A percentile compares a stretch with the other conserved stretches of the same genome.
These are phyloP conservation scores for Sclerodermus sp. DNA, from an alignment of 2,888 invertebrate genomes.

Conservation along the genomic window DNA sequence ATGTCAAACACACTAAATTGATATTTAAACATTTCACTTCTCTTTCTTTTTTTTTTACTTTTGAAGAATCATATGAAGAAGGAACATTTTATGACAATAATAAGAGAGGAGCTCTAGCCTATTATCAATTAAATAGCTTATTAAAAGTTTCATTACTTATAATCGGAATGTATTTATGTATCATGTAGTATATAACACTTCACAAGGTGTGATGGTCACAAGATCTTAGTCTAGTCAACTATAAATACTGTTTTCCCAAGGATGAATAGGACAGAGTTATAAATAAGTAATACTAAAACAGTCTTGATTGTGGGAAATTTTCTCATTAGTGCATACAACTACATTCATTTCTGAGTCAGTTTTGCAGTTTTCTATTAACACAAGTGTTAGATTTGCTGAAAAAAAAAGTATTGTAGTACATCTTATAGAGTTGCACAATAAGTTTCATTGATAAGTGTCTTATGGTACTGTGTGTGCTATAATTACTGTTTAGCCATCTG, in stretches of 20 bases:
- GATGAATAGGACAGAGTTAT: slow-evolving; percentile 50
- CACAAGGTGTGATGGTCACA: slow-evolving; percentile 31
- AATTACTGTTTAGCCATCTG: slow-evolving; percentile 28
- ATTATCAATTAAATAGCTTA: too few relatives aligned
- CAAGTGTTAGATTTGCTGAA: slow-evolving; percentile 16
- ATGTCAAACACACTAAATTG: too few relatives aligned
- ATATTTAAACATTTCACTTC: too few relatives aligned
- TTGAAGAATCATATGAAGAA: too few relatives aligned
- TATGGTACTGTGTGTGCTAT: slow-evolving; percentile 16
- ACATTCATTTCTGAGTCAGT: not conserved
- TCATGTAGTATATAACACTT: too few relatives aligned
- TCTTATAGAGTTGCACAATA: slow-evolving; percentile 21
- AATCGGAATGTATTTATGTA: too few relatives aligned
- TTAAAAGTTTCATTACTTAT: too few relatives aligned
- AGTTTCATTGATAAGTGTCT: slow-evolving; percentile 18
- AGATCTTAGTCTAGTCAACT: slow-evolving; percentile 38
- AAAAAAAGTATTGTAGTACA: slow-evolving; percentile 1
- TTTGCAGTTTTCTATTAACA: slow-evolving; percentile 6
- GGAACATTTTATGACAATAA: too few relatives aligned
- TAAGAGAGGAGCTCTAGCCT: too few relatives aligned
- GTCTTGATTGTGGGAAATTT: slow-evolving; percentile 19
- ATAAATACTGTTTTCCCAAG: slow-evolving; percentile 52
- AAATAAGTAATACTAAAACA: slow-evolving; percentile 41
- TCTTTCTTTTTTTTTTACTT: too few relatives aligned
- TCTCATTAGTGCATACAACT: slow-evolving; percentile 17